Base-by-base conservation (phyloP, 2,797 vertebrate genomes). In the Cynopterus sphinx region DNA sequence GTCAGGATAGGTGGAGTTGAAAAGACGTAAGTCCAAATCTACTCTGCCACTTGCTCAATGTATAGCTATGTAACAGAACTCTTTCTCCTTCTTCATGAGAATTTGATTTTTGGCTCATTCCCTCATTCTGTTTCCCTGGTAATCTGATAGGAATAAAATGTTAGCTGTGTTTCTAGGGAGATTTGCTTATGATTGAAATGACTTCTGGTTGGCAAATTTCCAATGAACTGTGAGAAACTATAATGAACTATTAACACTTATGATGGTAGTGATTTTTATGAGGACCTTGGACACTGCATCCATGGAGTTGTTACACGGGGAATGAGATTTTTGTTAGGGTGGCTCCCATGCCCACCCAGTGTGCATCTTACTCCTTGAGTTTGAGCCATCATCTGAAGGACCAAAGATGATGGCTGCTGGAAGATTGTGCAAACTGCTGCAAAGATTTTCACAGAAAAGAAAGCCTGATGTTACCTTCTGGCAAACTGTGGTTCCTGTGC, bases 41-140 rank as follows among this genome's bases (percentile, higher is more conserved):
- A 87, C 39, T 94, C 46, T 63, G 33, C 53, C 21, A 33, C n/a
- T 88, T 95, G 59, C 75, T 90, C 87, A 61, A 78, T 96, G 46
- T 36, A 81, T 70, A 57, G 13, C 63, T 89, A 61, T 36, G 55
- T 85, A 91, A 93, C 28, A 83, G 79, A 87, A 75, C 28, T 22
- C 36, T 94, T 86, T 82, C 33, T 16, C 39, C 79, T 75, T 73
- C 41, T 82, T 36, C n/a, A n/a, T 67, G 36, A 94, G 19, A 93
- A 93, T 88, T 67, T 89, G 68, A 77, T 67, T 95, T 92, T 95
- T 73, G 88, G 31, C 78, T 94, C 77, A 70, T 46, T 73, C 39
- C 82, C 77, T 68, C 87, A 39, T 85, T 90, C 73, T 91, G 31
- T 89, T 96, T 90, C 65, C 53, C 51, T 91, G 43, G 83, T 87